Base-by-base conservation (phyloP, 2,888 invertebrate genomes). In the Melanostoma scalare region DNA sequence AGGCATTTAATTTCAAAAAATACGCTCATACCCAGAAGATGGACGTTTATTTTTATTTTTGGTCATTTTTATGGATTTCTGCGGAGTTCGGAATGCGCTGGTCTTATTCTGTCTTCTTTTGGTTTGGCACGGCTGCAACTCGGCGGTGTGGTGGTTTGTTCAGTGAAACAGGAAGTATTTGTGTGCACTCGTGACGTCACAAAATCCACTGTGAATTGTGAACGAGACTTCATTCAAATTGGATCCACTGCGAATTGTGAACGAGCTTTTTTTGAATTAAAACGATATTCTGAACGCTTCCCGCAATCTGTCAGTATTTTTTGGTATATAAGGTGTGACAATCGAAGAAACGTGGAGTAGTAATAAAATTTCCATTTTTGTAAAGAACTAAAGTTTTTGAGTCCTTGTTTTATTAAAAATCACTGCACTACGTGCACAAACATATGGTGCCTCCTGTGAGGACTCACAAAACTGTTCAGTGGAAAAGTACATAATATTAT, bases 151-250 rank as follows among this genome's bases (percentile, higher is more conserved):
- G 63, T 2, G 35, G 30, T 36, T 40, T 63, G 63, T 31, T 65
- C 55, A 73, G 69, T 20, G 20, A 77, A 82, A 65, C 82, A 82
- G 82, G 82, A 82, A 82, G 82, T 82, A 44, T 77, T 63, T 67
- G 55, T 20, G 20, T 20, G 20, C 20, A 20, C 20, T 20, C 20
- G 20, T 20, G 20, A 20, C 20, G 20, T 20, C 20, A 20, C 20
- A 20, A 20, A 20, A 20, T 20, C 20, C 20, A 20, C 20, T 20
- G 20, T 20, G 20, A 20, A 20, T 20, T 0, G 20, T 20, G 20
- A 20, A 20, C 20, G 20, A 20, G 20, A 20, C 20, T 20, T 20
- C 20, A 20, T 20, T 20, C 20, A 1, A 20, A 20, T 20, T 20
- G 20, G 20, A 20, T 20, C 20, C 20, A 20, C 20, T 20, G 20